A percentile compares a stretch with the other conserved stretches of the same genome.
phyloP scores from a whole-genome alignment of 1,140 invertebrate species.

The Cryptotermes secundus region DNA sequence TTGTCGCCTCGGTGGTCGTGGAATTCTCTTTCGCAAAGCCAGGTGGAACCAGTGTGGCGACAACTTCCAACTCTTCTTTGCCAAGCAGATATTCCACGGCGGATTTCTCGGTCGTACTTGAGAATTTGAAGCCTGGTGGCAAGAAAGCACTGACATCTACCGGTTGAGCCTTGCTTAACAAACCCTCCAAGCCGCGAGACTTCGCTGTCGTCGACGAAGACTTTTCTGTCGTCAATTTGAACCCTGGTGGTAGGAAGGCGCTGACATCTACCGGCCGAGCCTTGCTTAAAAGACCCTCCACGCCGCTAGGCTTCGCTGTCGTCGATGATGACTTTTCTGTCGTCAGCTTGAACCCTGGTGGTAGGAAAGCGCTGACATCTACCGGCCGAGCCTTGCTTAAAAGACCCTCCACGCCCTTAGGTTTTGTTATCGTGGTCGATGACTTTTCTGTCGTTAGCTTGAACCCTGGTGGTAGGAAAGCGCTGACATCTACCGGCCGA shows the following conservation, averaged over 20 bases:
- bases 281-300: slow-evolving; percentile 18
- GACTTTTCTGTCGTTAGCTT: slow-evolving; percentile 51
- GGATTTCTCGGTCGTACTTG: slow-evolving; percentile 40
- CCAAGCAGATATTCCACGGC: slow-evolving; percentile 41
- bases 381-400: slow-evolving; percentile 44
- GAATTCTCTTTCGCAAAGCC: slow-evolving; percentile 52
- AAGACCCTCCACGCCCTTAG: background rate
- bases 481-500: slow-evolving; percentile 51
- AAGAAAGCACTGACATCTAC: slow-evolving; percentile 60
- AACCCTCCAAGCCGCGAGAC: background rate
- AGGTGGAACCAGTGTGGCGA: slow-evolving; percentile 58
- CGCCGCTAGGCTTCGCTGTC: slow-evolving; percentile 32
- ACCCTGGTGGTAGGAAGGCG: slow-evolving; percentile 63
- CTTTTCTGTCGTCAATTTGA: slow-evolving; percentile 49
- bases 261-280: slow-evolving; percentile 55
- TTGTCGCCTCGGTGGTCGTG: slow-evolving; percentile 44
- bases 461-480: slow-evolving; percentile 67
- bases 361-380: slow-evolving; percentile 63
- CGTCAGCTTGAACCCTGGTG: slow-evolving; percentile 56
- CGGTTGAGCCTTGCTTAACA: slow-evolving; percentile 40
- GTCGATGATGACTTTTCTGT: slow-evolving; percentile 41
- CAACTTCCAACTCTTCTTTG: slow-evolving; percentile 55
- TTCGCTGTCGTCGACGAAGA: slow-evolving; percentile 45
- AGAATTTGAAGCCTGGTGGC: slow-evolving; percentile 59
- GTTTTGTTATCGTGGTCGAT: slow-evolving; percentile 42